A percentile compares a stretch with the other conserved stretches of the same genome.
These are phyloP conservation scores for Cephus rjabovi DNA, from an alignment of 2,888 invertebrate genomes.

Conservation along the genomic window DNA sequence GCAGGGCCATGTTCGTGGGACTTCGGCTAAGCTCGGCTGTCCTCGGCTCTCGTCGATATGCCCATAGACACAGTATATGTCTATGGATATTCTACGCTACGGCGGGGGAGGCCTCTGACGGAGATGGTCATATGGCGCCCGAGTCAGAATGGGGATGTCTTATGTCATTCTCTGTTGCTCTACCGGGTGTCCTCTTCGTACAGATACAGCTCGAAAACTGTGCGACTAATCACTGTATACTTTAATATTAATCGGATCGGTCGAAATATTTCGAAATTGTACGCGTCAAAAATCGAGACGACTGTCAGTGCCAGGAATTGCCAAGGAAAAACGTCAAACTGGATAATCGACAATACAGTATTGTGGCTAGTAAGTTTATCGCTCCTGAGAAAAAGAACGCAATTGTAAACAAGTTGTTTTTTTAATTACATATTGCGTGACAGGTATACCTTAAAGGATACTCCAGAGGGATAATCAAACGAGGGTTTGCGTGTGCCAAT, in stretches of 20 bases:
- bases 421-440: not conserved
- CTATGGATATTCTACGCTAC: slow-evolving; percentile 49
- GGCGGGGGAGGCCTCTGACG: slow-evolving; percentile 43
- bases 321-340: not conserved
- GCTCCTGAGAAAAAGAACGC: not conserved
- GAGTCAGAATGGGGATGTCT: slow-evolving; percentile 56
- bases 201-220: not conserved
- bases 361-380: not conserved
- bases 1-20: slow-evolving; percentile 49
- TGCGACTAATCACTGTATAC: not conserved
- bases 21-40: slow-evolving; percentile 48
- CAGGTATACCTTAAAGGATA: not conserved
- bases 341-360: not conserved
- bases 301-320: not conserved
- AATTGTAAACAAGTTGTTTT: not conserved
- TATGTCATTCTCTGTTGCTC: slow-evolving; percentile 54
- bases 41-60: slow-evolving; percentile 62
- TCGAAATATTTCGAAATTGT: not conserved
- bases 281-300: not conserved
- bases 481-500: not conserved
- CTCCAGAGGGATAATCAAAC: not conserved
- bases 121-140: slow-evolving; percentile 60
- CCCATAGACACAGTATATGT: slow-evolving; percentile 57
- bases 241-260: not conserved
- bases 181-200: slow-evolving; percentile 36